Evolutionary conservation across 2,113 vertebrate genomes (phyloP).

Genomic region (Ivindomyrus marchei): DNA sequence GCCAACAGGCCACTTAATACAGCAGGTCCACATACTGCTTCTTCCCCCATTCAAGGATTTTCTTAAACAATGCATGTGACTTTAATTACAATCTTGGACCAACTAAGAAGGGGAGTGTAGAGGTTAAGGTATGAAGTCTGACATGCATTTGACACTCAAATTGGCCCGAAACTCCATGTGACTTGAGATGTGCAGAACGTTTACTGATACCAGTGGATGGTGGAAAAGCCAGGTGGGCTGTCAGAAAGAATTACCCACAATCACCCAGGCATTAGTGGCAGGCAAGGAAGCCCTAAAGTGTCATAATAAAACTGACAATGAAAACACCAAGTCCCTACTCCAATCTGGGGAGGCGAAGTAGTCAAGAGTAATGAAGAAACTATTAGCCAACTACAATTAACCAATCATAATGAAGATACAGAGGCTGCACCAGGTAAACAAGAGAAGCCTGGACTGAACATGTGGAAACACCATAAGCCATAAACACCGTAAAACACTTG

Average conservation of each 20-base stretch:
- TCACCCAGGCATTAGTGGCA: neutral
- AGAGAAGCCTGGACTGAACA: neutral
- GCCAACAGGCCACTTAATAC: neutral
- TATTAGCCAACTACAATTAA: neutral
- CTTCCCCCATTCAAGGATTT: neutral
- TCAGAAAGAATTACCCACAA: neutral
- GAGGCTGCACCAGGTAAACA: neutral
- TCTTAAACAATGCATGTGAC: neutral
- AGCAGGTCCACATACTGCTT: neutral
- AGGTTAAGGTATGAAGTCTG: neutral
- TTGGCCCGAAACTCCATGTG: neutral
- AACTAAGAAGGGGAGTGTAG: neutral
- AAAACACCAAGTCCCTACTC: neutral
- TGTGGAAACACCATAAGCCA: neutral
- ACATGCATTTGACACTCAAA: neutral
- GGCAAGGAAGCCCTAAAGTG: neutral
- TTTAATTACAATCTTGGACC: neutral
- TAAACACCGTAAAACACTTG: neutral
- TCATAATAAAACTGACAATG: neutral
- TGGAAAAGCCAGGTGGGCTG: neutral
- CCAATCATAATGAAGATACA: neutral
- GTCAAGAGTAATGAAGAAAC: neutral
- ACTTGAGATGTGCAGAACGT: neutral
- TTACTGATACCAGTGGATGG: neutral
- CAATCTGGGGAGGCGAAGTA: neutral